These are phyloP conservation scores for Autographa pulchrina DNA, from an alignment of 2,888 invertebrate species.

Conservation along the genomic window DNA sequence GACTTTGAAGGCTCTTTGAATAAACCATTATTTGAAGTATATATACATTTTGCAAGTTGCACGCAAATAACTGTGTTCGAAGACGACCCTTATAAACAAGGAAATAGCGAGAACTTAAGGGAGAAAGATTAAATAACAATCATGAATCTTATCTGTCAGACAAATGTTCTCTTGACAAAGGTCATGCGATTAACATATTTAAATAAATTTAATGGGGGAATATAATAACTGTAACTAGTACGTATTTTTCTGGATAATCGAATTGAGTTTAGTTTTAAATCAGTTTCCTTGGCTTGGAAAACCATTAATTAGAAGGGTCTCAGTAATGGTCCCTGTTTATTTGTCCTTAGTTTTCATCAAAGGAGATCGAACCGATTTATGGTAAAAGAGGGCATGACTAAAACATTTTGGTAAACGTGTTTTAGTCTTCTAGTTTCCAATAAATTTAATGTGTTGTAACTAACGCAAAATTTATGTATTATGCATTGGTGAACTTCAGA, in stretches of 20 bases:
- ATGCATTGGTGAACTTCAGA: too few relatives aligned
- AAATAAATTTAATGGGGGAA: too few relatives aligned
- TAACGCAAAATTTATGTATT: too few relatives aligned
- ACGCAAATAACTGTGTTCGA: too few relatives aligned
- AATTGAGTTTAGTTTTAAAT: too few relatives aligned
- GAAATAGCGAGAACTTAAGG: background rate
- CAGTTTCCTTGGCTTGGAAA: background rate
- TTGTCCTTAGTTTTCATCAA: background rate
- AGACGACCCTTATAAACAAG: background rate
- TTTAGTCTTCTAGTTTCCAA: background rate
- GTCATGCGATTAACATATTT: background rate
- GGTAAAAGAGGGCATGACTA: background rate
- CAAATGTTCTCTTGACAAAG: background rate
- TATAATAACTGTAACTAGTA: too few relatives aligned
- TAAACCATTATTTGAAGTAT: too few relatives aligned
- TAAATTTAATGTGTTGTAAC: background rate
- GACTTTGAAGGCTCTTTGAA: too few relatives aligned
- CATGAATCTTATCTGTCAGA: background rate
- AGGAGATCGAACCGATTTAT: background rate
- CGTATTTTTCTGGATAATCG: too few relatives aligned
- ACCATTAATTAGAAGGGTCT: background rate
- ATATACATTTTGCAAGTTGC: too few relatives aligned
- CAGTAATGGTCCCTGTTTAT: background rate
- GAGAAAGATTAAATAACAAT: background rate
- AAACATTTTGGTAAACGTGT: background rate